Percentiles rank a stretch among this genome's conserved stretches.
phyloP scores from a whole-genome alignment of 2,797 vertebrate species.

The Macrochelys suwanniensis region DNA sequence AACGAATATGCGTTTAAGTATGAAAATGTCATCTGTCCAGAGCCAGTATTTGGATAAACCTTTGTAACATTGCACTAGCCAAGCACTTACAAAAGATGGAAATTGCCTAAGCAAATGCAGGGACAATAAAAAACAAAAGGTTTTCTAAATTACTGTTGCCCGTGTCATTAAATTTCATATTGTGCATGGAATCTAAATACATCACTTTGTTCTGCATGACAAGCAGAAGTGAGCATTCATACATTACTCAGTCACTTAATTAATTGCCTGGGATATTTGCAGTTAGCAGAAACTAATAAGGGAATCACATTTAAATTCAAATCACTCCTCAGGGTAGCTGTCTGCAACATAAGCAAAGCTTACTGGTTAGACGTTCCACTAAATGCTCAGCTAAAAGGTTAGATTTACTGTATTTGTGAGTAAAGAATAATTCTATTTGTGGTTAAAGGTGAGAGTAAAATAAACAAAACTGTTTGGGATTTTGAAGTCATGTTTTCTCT shows the following conservation, averaged over 20 bases:
- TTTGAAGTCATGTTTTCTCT: constrained; percentile 68
- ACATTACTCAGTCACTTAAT: constrained; percentile 89
- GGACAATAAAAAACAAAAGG: constrained; percentile 81
- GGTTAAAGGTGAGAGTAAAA: constrained; percentile 75
- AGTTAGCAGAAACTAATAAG: constrained; percentile 89
- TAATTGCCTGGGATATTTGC: constrained; percentile 88
- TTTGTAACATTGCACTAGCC: constrained; percentile 61
- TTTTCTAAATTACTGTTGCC: constrained; percentile 82
- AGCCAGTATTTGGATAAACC: constrained; percentile 63
- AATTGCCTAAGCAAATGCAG: constrained; percentile 76
- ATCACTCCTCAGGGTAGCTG: constrained; percentile 88
- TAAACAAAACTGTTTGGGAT: constrained; percentile 72
- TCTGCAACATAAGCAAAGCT: constrained; percentile 87
- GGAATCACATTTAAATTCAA: constrained; percentile 88
- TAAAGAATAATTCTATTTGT: constrained; percentile 72
- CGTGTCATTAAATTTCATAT: constrained; percentile 88
- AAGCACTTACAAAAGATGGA: constrained; percentile 57
- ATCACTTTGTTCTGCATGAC: constrained; percentile 88
- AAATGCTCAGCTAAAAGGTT: constrained; percentile 81
- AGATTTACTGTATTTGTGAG: constrained; percentile 77
- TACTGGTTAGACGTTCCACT: constrained; percentile 82
- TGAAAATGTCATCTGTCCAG: constrained; percentile 71
- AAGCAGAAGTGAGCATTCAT: constrained; percentile 87
- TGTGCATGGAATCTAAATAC: constrained; percentile 88
- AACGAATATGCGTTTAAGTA: constrained; percentile 58